Evolutionary conservation across 1,140 invertebrate species (phyloP).

Genomic region (Drosophila bocqueti): DNA sequence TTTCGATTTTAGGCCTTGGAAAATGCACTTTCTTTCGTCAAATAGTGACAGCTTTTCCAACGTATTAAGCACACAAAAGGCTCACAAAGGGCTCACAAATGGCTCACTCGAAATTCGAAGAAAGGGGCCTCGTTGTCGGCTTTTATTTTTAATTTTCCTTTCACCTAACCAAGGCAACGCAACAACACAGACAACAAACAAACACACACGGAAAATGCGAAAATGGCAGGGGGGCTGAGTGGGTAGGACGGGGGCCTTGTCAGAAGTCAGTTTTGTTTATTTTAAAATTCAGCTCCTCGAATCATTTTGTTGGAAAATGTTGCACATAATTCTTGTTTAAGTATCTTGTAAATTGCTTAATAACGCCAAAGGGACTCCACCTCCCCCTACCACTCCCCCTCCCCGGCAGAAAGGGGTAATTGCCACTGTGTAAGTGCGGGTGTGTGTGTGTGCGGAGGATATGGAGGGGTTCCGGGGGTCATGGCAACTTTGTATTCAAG

Average conservation of each 20-base stretch:
- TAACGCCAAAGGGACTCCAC: slow-evolving; percentile 77
- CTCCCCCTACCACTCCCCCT: not conserved
- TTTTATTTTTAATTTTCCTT: slow-evolving; percentile 68
- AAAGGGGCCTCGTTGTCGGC: slow-evolving; percentile 17
- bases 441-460: not conserved
- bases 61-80: slow-evolving; percentile 4
- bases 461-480: not conserved
- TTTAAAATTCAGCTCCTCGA: slow-evolving; percentile 81
- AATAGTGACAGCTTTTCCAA: slow-evolving; percentile 8
- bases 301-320: slow-evolving; percentile 84
- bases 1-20: not conserved
- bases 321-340: slow-evolving; percentile 84
- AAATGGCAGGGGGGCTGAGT: not conserved
- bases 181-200: not conserved
- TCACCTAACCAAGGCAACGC: slow-evolving; percentile 15
- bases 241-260: slow-evolving; percentile 24
- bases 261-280: slow-evolving; percentile 81
- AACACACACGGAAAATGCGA: slow-evolving; percentile 7
- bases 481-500: slow-evolving; percentile 75
- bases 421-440: slow-evolving; percentile 38
- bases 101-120: not conserved
- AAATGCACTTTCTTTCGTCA: not conserved
- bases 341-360: slow-evolving; percentile 85
- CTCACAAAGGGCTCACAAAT: slow-evolving; percentile 2
- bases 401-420: slow-evolving; percentile 31